Evolutionary conservation across 2,888 invertebrate genomes (phyloP), one percentile per base, ranked within the genome.

Genomic region (Protophormia terraenovae): DNA sequence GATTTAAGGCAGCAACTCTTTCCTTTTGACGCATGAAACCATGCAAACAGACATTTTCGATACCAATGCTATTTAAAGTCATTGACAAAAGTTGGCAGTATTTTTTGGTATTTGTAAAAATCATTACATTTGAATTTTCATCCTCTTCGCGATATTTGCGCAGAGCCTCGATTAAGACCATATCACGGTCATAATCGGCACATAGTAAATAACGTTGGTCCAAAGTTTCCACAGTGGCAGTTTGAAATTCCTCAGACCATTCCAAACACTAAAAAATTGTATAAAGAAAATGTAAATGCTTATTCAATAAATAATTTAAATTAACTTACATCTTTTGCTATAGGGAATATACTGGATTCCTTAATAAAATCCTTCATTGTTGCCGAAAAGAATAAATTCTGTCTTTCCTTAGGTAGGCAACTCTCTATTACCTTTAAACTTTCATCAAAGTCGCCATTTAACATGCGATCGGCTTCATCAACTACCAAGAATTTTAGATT

Each of bases 41-140:
- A 93, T 99, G 99, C 8, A 99, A 93, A 58, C 98, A 96, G 0
- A 97, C 97, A 92, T 97, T 98, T 88, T 95, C 95, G 92, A 98
- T 96, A 1, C 97, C 97, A 87, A 99, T 95, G 66, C 96, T 96
- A 90, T 96, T 96, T 60, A 98, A 93, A 88, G 97, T 96, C 96
- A 98, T 96, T 0, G 97, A 97, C 2, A 99, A 92, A 3, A 98
- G 94, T 93, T 98, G 98, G 89, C 98, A 98, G 90, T 97, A 98
- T 97, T 97, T 98, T 95, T 99, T 99, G 19, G 98, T 99, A 89
- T 97, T 97, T 1, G 98, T 97, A 91, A 99, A 99, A 50, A 99
- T 96, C 91, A 99, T 97, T 53, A 99, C 95, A 72, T 97, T 98
- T 1, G 97, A 96, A 86, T 95, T 94, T 41, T 95, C 95, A 90